Conservation (phyloP, 2,113 vertebrate genomes). For the Candoia aspera region DNA sequence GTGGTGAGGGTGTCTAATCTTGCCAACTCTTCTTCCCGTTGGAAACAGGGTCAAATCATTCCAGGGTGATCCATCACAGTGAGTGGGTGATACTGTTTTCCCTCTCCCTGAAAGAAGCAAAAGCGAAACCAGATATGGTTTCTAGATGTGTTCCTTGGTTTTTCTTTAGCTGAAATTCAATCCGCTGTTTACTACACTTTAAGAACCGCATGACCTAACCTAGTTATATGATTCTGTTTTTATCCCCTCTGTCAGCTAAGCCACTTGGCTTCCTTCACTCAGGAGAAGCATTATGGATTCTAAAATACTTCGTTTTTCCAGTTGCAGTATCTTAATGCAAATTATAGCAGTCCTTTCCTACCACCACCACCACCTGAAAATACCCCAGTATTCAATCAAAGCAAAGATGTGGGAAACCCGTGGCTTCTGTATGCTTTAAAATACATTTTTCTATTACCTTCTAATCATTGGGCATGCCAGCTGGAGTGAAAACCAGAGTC, state of each 20-base stretch:
- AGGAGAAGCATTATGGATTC: not conserved
- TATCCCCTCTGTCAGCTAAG: constrained; percentile 32
- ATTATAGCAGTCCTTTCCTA: not conserved
- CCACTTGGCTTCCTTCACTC: constrained; percentile 37
- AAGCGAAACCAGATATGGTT: constrained; percentile 2
- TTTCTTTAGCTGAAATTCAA: not conserved
- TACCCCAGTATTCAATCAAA: not conserved
- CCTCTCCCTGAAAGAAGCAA: not conserved
- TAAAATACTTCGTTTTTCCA: not conserved
- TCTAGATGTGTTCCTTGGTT: constrained; percentile 8
- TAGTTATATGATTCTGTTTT: not conserved
- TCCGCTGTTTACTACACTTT: constrained; percentile 37
- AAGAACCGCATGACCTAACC: constrained; percentile 1
- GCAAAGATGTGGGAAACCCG: not conserved
- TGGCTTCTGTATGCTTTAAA: not conserved
- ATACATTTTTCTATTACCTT: not conserved
- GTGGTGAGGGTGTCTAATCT: not conserved
- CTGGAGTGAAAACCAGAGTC: not conserved
- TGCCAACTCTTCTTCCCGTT: not conserved
- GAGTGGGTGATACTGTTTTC: not conserved
- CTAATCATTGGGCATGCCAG: not conserved
- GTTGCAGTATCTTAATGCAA: not conserved
- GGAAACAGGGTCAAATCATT: not conserved
- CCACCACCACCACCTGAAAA: not conserved
- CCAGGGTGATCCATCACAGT: not conserved